Conservation (phyloP, 2,888 invertebrate genomes). For the Eulithis prunata region DNA sequence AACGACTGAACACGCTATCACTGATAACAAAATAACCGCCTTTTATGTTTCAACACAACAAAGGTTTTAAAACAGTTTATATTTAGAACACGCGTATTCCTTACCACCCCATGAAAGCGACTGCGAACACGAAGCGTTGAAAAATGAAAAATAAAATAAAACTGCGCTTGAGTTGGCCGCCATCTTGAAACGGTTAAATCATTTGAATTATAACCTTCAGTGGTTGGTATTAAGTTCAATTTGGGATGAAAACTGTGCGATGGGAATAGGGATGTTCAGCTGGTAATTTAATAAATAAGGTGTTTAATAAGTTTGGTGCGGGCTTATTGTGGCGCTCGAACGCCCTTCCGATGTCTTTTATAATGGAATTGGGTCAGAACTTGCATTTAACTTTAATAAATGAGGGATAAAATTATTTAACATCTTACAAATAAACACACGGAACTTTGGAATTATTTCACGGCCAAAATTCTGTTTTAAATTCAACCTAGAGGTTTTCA, state of each 20-base stretch:
- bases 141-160: constrained; percentile 72
- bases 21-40: constrained; percentile 30
- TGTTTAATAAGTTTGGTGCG: constrained; percentile 39
- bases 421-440: constrained; percentile 3
- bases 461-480: neutral
- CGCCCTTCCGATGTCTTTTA: constrained; percentile 38
- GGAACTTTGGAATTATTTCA: constrained; percentile 1
- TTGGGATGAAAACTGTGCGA: constrained; percentile 27
- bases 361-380: constrained; percentile 33
- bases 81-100: constrained; percentile 43
- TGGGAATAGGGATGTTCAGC: constrained; percentile 38
- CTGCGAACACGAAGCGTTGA: constrained; percentile 64
- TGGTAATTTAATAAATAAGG: constrained; percentile 43
- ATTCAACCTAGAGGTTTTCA: neutral
- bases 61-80: constrained; percentile 24
- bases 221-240: constrained; percentile 36
- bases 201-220: constrained; percentile 50
- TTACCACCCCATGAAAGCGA: constrained; percentile 58
- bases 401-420: constrained; percentile 9
- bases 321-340: constrained; percentile 35
- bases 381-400: constrained; percentile 25
- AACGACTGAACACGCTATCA: constrained; percentile 37
- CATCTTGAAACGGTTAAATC: constrained; percentile 60
- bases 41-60: constrained; percentile 5
- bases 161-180: constrained; percentile 61